A percentile compares a stretch with the other conserved stretches of the same genome.
These are phyloP conservation scores for Ephydatia muelleri DNA, from an alignment of 37 sponge, comb jelly and placozoan species.

Conservation along the genomic window DNA sequence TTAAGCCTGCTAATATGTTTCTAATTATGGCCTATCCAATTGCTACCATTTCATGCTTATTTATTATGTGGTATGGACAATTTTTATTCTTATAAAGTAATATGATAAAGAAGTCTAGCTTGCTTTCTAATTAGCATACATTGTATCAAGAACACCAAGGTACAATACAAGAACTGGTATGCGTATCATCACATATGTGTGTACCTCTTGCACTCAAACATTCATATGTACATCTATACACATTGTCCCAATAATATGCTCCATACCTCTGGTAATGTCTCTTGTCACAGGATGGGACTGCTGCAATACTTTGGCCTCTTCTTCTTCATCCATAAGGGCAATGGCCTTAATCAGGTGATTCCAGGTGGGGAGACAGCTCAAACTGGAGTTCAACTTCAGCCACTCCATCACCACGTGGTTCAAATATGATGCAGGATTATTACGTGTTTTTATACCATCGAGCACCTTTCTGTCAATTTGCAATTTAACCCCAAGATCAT, in stretches of 20 bases:
- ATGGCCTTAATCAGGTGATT: background rate
- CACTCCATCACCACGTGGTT: background rate
- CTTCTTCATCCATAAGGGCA: background rate
- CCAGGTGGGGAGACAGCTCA: background rate
- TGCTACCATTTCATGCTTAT: too few relatives aligned
- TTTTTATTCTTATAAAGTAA: too few relatives aligned
- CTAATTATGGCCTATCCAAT: too few relatives aligned
- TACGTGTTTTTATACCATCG: background rate
- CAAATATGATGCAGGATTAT: background rate
- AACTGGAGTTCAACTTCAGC: background rate
- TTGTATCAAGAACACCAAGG: too few relatives aligned
- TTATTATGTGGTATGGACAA: too few relatives aligned
- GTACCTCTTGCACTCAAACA: conserved; percentile 17
- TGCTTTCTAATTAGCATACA: too few relatives aligned
- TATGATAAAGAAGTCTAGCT: too few relatives aligned
- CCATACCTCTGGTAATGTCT: background rate
- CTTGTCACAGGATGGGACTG: background rate
- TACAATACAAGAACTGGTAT: too few relatives aligned
- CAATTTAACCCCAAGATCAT: background rate
- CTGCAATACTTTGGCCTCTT: background rate
- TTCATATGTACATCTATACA: background rate
- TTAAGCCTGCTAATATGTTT: too few relatives aligned
- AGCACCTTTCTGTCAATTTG: background rate
- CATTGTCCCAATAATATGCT: background rate
- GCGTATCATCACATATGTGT: too few relatives aligned